Base-by-base conservation (phyloP, 2,888 invertebrate species). In the Drosophila algonquin region DNA sequence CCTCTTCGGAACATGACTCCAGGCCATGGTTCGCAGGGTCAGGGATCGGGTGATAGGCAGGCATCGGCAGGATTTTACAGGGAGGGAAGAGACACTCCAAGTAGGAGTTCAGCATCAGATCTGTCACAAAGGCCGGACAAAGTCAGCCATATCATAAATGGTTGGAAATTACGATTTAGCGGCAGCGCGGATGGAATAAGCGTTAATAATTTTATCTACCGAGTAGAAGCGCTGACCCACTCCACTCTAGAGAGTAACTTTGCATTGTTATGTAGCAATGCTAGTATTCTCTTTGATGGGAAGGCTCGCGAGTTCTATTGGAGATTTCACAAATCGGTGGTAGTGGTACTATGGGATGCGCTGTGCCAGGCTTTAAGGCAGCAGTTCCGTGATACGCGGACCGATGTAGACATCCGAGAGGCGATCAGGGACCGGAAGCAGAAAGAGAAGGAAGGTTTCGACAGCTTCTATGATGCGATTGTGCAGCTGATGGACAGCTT, bases 101-200 rank as follows among this genome's bases (percentile, higher is more conserved):
- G 3, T 35, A 10, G 50, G 2, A 51, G 27, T 7, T n/a, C 4
- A 51, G 14, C 27, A 3, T 51, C 51, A 5, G 51, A 51, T 10
- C 16, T 32, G n/a, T 32, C 32, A 2, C 52, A 32, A 16, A 32
- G 52, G 16, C 52, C 52, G 14, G 32, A 52, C n/a, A 52, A 52
- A 6, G 32, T 52, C n/a, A 16, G 16, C 4, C 52, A 52, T 16
- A 52, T 52, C n/a, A 52, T 52, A 32, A 52, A 52, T 30, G 16
- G 16, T 8, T 51, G 51, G 51, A 51, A 32, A 6, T 2, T 51
- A 2, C 51, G 32, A 4, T 51, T 51, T 16, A 30, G 27, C 10
- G 51, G 51, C 9, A 4, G 6, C 7, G n/a, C 8, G 14, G 51
- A 51, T 0, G 21, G 3, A 8, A n/a, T 51, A 8, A 51, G 27